Evolutionary conservation across 2,797 vertebrate species (phyloP), one percentile per base, ranked within the genome.

Genomic region (Novumbra hubbsi): DNA sequence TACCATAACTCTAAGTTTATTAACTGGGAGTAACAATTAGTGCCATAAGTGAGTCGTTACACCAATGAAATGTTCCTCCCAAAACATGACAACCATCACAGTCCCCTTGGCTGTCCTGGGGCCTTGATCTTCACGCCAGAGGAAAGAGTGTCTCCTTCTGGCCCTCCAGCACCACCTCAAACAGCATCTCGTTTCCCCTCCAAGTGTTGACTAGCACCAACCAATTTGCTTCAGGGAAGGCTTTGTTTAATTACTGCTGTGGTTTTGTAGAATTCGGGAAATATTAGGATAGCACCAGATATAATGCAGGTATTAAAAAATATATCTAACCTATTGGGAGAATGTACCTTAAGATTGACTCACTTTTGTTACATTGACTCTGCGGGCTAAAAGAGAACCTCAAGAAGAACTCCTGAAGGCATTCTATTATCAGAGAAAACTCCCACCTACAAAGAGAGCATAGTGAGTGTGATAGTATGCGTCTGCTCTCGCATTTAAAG

Each of bases 331-430:
- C 5, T 57, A 14, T 14, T 24, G 55, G 19, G 30, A 70, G 41
- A 45, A 45, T 45, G 41, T 8, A 12, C 41, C 1, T 1, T 12
- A 7, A 48, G 38, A 67, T 45, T 45, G 11, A 45, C 41, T 45
- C 32, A 5, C 32, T 34, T 34, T 34, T 34, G 5, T 34, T 34
- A n/a, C 32, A 41, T 74, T 70, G 65, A 52, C 60, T 28, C 60
- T 63, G 60, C 16, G 11, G 32, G 73, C 48, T 70, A 71, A 63
- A 77, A 78, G 78, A 80, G 75, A 69, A 79, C 62, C 70, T 74
- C 21, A 75, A 21, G 11, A 45, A 80, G 81, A 79, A 76, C 75
- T 76, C 76, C 72, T 8, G 41, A 8, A 45, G 6, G 41, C 3
- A 45, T 34, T 34, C 72, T 64, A 57, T 73, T 65, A 70, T 60